Conservation (phyloP, 2,797 vertebrate species). For the Valencia hispanica region DNA sequence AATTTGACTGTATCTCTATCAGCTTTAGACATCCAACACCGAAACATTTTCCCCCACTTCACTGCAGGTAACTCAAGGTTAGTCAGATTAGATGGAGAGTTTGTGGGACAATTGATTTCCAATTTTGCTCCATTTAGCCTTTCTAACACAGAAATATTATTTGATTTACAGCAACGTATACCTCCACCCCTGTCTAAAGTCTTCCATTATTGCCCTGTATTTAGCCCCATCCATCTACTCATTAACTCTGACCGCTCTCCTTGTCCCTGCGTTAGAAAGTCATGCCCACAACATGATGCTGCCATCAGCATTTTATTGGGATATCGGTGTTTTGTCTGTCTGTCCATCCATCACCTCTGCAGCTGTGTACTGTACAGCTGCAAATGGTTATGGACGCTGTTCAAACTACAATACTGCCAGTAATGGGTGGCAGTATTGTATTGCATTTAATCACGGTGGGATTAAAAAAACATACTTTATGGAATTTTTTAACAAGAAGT, state of each 20-base stretch:
- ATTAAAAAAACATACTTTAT: neutral
- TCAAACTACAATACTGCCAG: neutral
- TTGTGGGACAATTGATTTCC: neutral
- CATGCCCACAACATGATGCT: neutral
- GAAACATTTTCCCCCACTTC: too few species aligned
- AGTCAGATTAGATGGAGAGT: neutral
- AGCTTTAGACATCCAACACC: neutral
- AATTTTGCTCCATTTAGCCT: neutral
- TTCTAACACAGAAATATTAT: neutral
- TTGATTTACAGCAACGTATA: neutral
- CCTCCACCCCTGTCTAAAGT: too few species aligned
- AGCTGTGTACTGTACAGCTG: neutral
- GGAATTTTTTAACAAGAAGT: neutral
- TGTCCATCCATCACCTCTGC: neutral
- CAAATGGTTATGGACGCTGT: neutral
- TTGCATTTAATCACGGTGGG: too few species aligned
- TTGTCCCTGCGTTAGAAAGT: neutral
- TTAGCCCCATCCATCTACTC: neutral
- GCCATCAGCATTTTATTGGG: neutral
- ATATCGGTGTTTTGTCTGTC: neutral
- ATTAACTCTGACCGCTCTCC: neutral
- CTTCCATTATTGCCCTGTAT: too few species aligned
- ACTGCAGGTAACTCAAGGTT: too few species aligned
- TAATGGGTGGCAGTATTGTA: too few species aligned
- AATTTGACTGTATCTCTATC: too few species aligned